Evolutionary conservation across 2,888 invertebrate species (phyloP).

Genomic region (Melinaea menophilus): DNA sequence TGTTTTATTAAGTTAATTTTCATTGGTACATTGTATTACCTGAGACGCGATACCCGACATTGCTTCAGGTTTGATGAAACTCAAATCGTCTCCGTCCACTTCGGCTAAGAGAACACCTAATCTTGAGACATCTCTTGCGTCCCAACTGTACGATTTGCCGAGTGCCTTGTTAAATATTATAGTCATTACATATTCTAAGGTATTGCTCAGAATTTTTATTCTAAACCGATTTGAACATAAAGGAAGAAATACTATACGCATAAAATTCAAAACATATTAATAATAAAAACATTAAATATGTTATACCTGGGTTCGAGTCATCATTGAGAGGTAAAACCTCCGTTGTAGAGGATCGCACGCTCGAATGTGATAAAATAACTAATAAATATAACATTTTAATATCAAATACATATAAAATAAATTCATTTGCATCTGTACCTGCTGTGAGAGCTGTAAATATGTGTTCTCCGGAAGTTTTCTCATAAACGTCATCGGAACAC

Average conservation of each 20-base stretch:
- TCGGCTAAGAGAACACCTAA: conserved; percentile 61
- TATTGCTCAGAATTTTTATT: background rate
- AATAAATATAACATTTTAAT: conserved; percentile 25
- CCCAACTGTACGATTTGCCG: conserved; percentile 68
- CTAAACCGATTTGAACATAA: no score
- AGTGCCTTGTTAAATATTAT: conserved; percentile 47
- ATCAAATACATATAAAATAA: background rate
- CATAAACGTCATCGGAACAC: conserved; percentile 64
- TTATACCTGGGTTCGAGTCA: conserved; percentile 63
- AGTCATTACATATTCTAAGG: conserved; percentile 11
- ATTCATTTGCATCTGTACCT: conserved; percentile 40
- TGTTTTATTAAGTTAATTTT: background rate
- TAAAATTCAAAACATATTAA: background rate
- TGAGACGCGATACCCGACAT: conserved; percentile 62
- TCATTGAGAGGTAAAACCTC: conserved; percentile 61
- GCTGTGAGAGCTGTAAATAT: conserved; percentile 59
- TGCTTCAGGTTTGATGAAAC: conserved; percentile 58
- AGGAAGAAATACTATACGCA: background rate
- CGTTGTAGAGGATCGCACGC: conserved; percentile 67
- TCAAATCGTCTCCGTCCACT: conserved; percentile 53
- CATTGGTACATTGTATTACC: conserved; percentile 36
- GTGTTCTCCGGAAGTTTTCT: conserved; percentile 49
- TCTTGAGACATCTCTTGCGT: conserved; percentile 60
- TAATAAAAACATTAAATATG: background rate
- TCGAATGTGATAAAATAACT: conserved; percentile 66